phyloP scores from a whole-genome alignment of 2,797 vertebrate species.

The Pseudochirops corinnae region DNA sequence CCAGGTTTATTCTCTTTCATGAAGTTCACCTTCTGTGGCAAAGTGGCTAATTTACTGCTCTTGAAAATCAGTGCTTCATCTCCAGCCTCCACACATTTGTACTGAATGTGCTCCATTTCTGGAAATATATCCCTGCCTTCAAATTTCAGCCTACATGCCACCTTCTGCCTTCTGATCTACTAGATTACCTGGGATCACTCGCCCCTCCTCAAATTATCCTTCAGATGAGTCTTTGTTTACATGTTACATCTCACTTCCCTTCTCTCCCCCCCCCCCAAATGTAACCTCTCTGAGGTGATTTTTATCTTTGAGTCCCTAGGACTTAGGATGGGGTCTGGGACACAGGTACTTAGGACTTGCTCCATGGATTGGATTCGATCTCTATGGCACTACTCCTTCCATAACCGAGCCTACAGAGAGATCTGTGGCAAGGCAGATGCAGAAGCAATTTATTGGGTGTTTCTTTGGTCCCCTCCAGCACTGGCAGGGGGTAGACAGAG shows the following conservation, averaged over 20 bases:
- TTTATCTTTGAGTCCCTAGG: background rate
- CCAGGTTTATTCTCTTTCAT: background rate
- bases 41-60: background rate
- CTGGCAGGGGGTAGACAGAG: background rate
- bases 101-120: background rate
- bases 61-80: background rate
- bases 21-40: background rate
- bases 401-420: background rate
- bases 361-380: background rate
- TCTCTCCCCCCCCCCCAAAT: background rate
- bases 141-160: background rate
- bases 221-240: background rate
- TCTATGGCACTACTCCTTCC: background rate
- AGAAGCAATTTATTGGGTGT: background rate
- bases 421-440: background rate
- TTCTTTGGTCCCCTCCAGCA: background rate
- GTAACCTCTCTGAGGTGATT: background rate
- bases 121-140: background rate
- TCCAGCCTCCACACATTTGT: background rate
- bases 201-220: background rate
- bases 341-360: background rate
- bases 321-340: background rate
- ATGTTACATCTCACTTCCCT: background rate
- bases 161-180: background rate
- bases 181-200: background rate